phyloP scores from a whole-genome alignment of 2,888 invertebrate genomes.

The Omphaloscelis lunosa region DNA sequence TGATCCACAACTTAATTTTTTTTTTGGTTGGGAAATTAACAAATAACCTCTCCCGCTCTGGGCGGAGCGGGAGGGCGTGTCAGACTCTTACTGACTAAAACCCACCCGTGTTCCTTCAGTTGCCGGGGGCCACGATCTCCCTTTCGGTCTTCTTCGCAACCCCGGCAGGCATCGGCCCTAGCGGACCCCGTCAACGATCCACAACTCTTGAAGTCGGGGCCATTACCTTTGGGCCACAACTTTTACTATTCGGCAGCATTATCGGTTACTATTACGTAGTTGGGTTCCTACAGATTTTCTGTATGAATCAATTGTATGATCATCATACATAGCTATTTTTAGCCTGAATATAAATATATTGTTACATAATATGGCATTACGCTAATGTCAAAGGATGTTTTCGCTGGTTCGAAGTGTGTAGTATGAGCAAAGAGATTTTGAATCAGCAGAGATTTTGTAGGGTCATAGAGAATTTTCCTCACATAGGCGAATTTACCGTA shows the following conservation, averaged over 20 bases:
- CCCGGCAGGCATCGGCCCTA: too few species aligned
- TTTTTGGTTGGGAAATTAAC: too few species aligned
- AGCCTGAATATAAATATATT: slow-evolving; percentile 1
- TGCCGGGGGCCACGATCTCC: too few species aligned
- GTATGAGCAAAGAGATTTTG: neutral
- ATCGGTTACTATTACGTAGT: slow-evolving; percentile 1
- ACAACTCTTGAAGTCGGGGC: too few species aligned
- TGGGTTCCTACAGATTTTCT: neutral
- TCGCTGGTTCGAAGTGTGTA: neutral
- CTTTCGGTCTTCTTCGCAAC: too few species aligned
- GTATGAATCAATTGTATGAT: slow-evolving; percentile 28
- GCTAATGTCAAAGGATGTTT: slow-evolving; percentile 27
- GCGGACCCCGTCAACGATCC: too few species aligned
- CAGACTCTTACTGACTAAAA: too few species aligned
- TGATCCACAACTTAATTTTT: too few species aligned
- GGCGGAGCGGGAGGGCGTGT: too few species aligned
- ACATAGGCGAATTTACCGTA: neutral
- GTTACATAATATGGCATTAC: slow-evolving; percentile 18
- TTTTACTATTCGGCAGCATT: neutral
- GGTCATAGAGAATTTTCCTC: neutral
- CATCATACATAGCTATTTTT: slow-evolving; percentile 30
- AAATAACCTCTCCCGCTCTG: too few species aligned
- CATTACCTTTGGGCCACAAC: too few species aligned
- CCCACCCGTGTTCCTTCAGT: too few species aligned
- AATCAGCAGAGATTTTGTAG: neutral